A percentile compares a stretch with the other conserved stretches of the same genome.
phyloP scores from a whole-genome alignment of 2,888 invertebrate species.

The Electrophaes corylata region DNA sequence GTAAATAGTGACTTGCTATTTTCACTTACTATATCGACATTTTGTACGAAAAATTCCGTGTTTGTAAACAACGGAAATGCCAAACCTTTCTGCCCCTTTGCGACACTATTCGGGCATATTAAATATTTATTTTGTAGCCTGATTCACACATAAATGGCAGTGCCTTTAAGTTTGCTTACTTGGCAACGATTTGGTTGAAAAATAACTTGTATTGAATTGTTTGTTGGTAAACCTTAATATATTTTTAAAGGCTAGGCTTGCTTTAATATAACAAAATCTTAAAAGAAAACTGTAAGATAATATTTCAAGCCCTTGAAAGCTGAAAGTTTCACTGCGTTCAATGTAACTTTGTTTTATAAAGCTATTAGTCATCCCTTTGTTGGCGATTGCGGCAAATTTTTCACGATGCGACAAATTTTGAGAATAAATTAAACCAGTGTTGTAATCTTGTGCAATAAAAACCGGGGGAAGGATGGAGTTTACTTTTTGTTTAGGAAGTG shows the following conservation, averaged over 20 bases:
- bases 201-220: conserved; percentile 2
- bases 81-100: conserved; percentile 38
- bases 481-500: conserved; percentile 47
- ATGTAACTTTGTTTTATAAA: conserved; percentile 79
- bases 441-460: conserved; percentile 77
- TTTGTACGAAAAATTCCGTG: conserved; percentile 42
- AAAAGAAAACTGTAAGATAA: conserved; percentile 63
- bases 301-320: conserved; percentile 77
- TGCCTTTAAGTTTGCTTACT: conserved; percentile 20
- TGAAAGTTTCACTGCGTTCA: conserved; percentile 70
- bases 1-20: conserved; percentile 62
- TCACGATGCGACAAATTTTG: conserved; percentile 82
- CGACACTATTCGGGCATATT: conserved; percentile 36
- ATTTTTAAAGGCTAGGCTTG: neutral
- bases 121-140: conserved; percentile 39
- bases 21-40: conserved; percentile 47
- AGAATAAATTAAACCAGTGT: conserved; percentile 79
- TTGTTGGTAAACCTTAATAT: neutral
- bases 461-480: conserved; percentile 45
- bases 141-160: conserved; percentile 20
- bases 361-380: conserved; percentile 82
- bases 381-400: conserved; percentile 78
- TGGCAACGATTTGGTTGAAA: conserved; percentile 13
- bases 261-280: conserved; percentile 15
- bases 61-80: conserved; percentile 41